These are phyloP conservation scores for Cygnus olor DNA, from an alignment of 2,797 vertebrate genomes.

Conservation along the genomic window DNA sequence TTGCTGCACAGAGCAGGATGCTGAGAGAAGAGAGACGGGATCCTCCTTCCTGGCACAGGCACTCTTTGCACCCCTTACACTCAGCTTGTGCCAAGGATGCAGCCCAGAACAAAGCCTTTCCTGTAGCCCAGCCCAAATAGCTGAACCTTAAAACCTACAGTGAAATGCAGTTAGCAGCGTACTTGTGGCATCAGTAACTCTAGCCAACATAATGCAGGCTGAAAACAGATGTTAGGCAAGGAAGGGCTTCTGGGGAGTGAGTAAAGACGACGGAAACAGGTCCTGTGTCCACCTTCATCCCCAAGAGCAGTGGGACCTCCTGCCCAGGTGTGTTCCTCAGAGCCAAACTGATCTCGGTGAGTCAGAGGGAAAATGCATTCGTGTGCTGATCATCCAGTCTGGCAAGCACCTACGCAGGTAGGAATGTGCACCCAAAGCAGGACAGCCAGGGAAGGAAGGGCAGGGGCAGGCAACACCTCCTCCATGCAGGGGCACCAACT, in stretches of 20 bases:
- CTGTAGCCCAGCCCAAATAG: fast-evolving
- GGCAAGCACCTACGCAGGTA: neutral
- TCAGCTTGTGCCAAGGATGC: fast-evolving
- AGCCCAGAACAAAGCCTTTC: neutral
- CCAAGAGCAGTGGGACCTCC: neutral
- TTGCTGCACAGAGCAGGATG: neutral
- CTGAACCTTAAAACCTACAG: neutral
- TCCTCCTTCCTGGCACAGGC: neutral
- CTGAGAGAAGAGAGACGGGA: fast-evolving
- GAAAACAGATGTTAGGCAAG: neutral
- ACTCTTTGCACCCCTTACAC: neutral
- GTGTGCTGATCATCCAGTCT: neutral
- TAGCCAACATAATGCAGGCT: fast-evolving
- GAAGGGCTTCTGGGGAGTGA: neutral
- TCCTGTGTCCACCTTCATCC: neutral
- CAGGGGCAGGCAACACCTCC: neutral
- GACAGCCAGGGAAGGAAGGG: neutral
- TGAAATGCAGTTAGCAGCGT: neutral
- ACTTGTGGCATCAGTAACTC: neutral
- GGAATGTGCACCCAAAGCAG: slow-evolving; percentile 21
- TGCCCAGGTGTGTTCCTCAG: neutral
- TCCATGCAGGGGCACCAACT: fast-evolving
- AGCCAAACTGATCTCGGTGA: neutral
- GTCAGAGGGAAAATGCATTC: neutral
- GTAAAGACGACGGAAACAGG: fast-evolving